phyloP scores from a whole-genome alignment of 1,140 invertebrate species.

The Drosophila ambigua region DNA sequence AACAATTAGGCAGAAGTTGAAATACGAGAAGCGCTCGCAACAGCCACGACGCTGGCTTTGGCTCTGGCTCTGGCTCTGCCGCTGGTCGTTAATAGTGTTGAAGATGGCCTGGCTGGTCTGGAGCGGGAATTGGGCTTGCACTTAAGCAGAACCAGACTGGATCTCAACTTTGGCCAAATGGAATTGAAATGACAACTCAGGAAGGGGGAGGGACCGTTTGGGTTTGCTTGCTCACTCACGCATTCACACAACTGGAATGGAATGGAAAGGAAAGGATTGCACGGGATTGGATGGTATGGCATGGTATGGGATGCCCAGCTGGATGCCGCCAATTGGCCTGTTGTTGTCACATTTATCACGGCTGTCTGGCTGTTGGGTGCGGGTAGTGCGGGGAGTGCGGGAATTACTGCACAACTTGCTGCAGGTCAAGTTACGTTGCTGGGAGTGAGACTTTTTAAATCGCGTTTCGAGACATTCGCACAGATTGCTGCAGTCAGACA shows the following conservation, averaged over 20 bases:
- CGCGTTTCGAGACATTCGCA: slow-evolving; percentile 23
- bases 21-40: slow-evolving; percentile 40
- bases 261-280: slow-evolving; percentile 6
- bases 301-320: slow-evolving; percentile 27
- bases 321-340: slow-evolving; percentile 55
- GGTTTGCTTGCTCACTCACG: slow-evolving; percentile 5
- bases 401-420: slow-evolving; percentile 53
- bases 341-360: slow-evolving; percentile 77
- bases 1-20: slow-evolving; percentile 50
- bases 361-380: slow-evolving; percentile 46
- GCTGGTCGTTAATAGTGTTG: slow-evolving; percentile 31
- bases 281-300: neutral
- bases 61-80: neutral
- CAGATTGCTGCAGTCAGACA: slow-evolving; percentile 33
- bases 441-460: slow-evolving; percentile 46
- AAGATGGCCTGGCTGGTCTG: slow-evolving; percentile 24
- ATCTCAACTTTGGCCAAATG: slow-evolving; percentile 78
- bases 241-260: slow-evolving; percentile 17
- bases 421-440: slow-evolving; percentile 67
- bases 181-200: slow-evolving; percentile 66
- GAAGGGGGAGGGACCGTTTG: slow-evolving; percentile 11
- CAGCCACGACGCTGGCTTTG: slow-evolving; percentile 4
- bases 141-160: slow-evolving; percentile 71
- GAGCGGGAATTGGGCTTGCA: slow-evolving; percentile 47
- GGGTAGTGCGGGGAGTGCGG: slow-evolving; percentile 8